Percentiles rank a stretch among this genome's conserved stretches.
These are phyloP conservation scores for Erannis defoliaria DNA, from an alignment of 2,888 invertebrate genomes.

Conservation along the genomic window DNA sequence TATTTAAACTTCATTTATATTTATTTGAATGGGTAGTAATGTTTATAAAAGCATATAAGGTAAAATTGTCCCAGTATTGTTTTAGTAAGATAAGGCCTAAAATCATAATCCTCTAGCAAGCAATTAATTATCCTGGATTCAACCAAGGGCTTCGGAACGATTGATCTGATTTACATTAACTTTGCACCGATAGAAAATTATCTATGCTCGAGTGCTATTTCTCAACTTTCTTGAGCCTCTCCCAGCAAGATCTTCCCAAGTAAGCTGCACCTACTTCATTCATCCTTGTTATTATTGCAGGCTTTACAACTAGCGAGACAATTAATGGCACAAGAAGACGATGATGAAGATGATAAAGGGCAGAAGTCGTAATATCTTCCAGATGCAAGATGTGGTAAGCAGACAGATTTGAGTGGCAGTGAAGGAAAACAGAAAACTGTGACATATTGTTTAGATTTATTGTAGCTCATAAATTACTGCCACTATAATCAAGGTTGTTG, in stretches of 20 bases:
- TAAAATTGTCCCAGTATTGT: background rate
- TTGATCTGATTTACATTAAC: too few relatives aligned
- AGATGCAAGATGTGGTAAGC: conserved; percentile 4
- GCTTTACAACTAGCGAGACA: conserved; percentile 97
- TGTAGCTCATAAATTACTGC: background rate
- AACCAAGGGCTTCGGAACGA: too few relatives aligned
- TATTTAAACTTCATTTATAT: background rate
- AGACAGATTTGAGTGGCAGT: conserved; percentile 3
- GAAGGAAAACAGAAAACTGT: background rate
- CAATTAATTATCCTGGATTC: background rate
- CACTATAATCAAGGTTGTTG: background rate
- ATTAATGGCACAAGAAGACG: conserved; percentile 95
- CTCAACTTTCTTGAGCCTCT: too few relatives aligned
- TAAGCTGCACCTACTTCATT: background rate
- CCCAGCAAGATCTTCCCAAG: too few relatives aligned
- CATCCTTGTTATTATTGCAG: conserved; percentile 75
- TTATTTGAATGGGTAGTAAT: background rate
- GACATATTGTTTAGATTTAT: background rate
- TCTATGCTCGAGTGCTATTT: too few relatives aligned
- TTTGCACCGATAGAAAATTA: too few relatives aligned
- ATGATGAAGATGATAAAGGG: conserved; percentile 89
- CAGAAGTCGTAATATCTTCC: conserved; percentile 67
- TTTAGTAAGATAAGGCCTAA: background rate
- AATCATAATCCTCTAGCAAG: background rate
- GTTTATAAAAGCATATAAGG: background rate